Base-by-base conservation (phyloP, 30 jellyfish, hydroid and myxozoan species). In the Aurelia aurita region DNA sequence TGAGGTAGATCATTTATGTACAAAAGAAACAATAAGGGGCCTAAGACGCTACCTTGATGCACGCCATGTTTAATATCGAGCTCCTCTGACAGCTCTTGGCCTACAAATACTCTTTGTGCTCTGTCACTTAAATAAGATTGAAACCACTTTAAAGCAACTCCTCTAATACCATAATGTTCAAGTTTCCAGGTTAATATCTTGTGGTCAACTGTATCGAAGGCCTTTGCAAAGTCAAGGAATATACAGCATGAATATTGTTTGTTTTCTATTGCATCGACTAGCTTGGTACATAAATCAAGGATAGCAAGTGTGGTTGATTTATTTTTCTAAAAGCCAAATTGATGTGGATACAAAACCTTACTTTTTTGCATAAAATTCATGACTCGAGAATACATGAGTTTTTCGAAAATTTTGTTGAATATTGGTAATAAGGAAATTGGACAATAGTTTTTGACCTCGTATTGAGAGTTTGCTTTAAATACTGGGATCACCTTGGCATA, bases 21-120 rank as follows among this genome's bases (percentile, higher is more conserved):
- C n/a, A 75, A 53, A 21, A 75, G 31, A 44, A 75, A 75, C n/a
- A 75, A 9, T 20, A 75, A 77, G n/a, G 78, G 87, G 31, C 78
- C 87, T 11, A 49, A 58, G 34, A 75, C 78, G 57, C 78, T 75
- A 3, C 78, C 87, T 58, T 78, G 80, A 69, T 80, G 89, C 46
- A 78, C 89, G 22, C 81, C 89, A 59, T 62, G 59, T 16, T 62
- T 26, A 32, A 16, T 58, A 46, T 78, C 18, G 23, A 58, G 9
- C n/a, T 27, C n/a, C 23, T 78, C 51, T 26, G 89, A 78, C 21
- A 44, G 47, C 11, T 27, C n/a, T 20, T 69, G 70, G 26, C 55
- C 80, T 26, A 76, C 63, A 26, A 23, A 5, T 5, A 51, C 78
- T 18, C 80, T 19, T 78, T 61, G 69, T 4, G 80, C 34, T 64